Percentiles rank a stretch among this genome's conserved stretches.
Evolutionary conservation across 2,797 vertebrate species (phyloP).

Genomic region (Dromococcyx pavoninus): DNA sequence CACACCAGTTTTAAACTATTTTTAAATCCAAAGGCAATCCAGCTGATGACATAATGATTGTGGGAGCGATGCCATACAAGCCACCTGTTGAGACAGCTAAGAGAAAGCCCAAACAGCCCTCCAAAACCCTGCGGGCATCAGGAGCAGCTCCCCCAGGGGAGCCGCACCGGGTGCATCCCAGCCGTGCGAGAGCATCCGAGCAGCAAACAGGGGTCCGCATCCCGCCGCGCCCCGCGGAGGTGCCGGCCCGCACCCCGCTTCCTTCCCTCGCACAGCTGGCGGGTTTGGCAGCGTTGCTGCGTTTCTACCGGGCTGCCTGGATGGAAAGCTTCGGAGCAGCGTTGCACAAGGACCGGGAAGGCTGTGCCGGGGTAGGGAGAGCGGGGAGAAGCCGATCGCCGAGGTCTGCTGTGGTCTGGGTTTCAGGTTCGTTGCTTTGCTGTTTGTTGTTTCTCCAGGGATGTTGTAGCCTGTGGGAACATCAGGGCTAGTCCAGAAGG

Average conservation of each 20-base stretch:
- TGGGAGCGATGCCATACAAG: background rate
- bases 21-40: background rate
- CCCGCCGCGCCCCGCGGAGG: background rate
- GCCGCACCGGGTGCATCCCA: fast-evolving
- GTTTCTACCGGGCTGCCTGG: background rate
- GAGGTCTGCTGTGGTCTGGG: background rate
- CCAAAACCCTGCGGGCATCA: background rate
- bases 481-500: background rate
- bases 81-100: background rate
- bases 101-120: background rate
- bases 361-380: no score
- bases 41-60: background rate
- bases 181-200: fast-evolving
- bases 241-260: background rate
- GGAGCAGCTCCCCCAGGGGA: background rate
- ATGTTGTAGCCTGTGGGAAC: background rate
- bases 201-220: background rate
- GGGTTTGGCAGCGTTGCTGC: background rate
- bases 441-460: background rate
- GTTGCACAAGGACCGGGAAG: background rate
- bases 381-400: background rate
- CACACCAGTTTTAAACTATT: background rate
- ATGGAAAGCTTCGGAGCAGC: background rate
- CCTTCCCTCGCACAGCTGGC: background rate
- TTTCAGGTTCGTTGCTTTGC: background rate